phyloP scores from a whole-genome alignment of 2,113 vertebrate species.

The Daubentonia madagascariensis region DNA sequence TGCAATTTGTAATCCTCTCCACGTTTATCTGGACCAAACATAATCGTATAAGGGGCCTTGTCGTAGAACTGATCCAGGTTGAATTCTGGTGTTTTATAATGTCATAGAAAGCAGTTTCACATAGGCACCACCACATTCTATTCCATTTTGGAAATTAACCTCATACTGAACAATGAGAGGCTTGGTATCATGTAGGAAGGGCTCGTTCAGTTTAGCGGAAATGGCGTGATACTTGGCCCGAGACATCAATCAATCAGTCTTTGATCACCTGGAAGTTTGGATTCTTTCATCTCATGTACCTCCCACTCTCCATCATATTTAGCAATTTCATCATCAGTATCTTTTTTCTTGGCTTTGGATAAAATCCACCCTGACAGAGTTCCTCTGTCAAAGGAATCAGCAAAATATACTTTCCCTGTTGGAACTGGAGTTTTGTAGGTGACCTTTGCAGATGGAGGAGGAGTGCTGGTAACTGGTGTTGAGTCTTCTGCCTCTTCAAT shows the following conservation, averaged over 20 bases:
- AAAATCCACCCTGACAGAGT: slow-evolving; percentile 95
- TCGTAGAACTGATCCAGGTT: slow-evolving; percentile 95
- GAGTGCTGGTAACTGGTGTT: slow-evolving; percentile 81
- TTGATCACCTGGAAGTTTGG: slow-evolving; percentile 94
- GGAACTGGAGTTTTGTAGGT: slow-evolving; percentile 95
- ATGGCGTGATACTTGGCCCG: slow-evolving; percentile 98
- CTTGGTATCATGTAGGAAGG: slow-evolving; percentile 92
- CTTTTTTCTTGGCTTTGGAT: slow-evolving; percentile 97
- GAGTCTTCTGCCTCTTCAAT: slow-evolving; percentile 83
- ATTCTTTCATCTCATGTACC: slow-evolving; percentile 96
- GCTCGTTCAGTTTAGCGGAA: slow-evolving; percentile 90
- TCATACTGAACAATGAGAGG: slow-evolving; percentile 97
- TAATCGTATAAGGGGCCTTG: slow-evolving; percentile 97
- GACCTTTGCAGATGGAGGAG: slow-evolving; percentile 89
- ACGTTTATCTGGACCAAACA: slow-evolving; percentile 99
- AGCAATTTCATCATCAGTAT: slow-evolving; percentile 95
- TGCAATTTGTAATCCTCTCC: slow-evolving; percentile 98
- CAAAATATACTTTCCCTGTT: slow-evolving; percentile 94
- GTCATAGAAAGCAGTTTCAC: slow-evolving; percentile 91
- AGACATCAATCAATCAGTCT: slow-evolving; percentile 94
- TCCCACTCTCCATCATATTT: slow-evolving; percentile 98
- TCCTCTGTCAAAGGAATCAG: slow-evolving; percentile 94
- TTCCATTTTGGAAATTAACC: slow-evolving; percentile 97
- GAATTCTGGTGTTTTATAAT: slow-evolving; percentile 88
- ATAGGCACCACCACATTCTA: slow-evolving; percentile 97